Evolutionary conservation across 2,113 vertebrate genomes (phyloP).

Genomic region (Tyto alba): DNA sequence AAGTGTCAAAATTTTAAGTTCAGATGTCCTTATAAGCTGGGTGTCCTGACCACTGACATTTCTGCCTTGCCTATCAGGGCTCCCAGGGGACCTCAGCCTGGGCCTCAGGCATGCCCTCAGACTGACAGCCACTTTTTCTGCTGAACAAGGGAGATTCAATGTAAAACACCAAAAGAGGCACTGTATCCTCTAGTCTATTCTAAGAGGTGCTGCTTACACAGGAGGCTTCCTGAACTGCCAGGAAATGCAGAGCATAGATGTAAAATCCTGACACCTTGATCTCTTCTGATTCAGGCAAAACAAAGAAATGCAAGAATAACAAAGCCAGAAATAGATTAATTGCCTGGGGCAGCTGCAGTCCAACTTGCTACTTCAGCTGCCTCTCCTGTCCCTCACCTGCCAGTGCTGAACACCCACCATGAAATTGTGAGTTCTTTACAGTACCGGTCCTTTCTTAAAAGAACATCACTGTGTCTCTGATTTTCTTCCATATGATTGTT

Average conservation of each 20-base stretch:
- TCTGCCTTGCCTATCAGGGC: neutral
- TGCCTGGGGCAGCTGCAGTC: neutral
- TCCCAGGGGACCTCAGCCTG: neutral
- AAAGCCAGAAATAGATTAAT: neutral
- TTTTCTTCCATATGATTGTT: neutral
- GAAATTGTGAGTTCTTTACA: neutral
- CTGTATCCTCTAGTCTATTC: neutral
- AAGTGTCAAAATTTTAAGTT: neutral
- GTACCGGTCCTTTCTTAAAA: neutral
- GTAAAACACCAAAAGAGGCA: neutral
- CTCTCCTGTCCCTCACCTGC: neutral
- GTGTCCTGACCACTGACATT: neutral
- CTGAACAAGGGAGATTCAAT: neutral
- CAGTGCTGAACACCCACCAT: neutral
- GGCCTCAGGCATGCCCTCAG: rapidly evolving
- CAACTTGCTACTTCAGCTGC: neutral
- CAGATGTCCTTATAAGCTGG: neutral
- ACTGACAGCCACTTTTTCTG: neutral
- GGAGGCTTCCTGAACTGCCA: neutral
- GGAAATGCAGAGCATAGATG: neutral
- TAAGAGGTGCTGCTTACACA: neutral
- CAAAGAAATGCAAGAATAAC: neutral
- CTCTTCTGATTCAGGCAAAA: neutral
- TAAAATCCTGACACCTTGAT: neutral
- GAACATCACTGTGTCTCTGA: neutral